Percentiles rank a stretch among this genome's conserved stretches.
Conservation (phyloP, 2,113 vertebrate genomes). For the Triplophysa rosa region DNA sequence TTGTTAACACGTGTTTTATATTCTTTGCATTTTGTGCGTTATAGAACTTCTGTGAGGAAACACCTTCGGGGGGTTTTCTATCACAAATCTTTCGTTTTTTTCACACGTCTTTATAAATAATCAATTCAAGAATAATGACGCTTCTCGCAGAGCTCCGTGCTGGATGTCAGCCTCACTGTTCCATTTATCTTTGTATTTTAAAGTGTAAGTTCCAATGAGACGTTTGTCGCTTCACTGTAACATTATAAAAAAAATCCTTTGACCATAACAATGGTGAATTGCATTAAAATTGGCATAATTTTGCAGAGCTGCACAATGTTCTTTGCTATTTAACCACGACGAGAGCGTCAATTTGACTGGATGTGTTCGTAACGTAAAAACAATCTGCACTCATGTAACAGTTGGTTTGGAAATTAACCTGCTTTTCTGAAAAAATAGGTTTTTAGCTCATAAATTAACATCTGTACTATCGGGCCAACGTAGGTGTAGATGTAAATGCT, state of each 20-base stretch:
- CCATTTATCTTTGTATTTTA: slow-evolving; percentile 18
- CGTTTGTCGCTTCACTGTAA: not conserved
- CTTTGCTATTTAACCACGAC: not conserved
- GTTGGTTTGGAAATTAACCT: slow-evolving; percentile 67
- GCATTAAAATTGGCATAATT: not conserved
- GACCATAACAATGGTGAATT: not conserved
- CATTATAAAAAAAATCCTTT: not conserved
- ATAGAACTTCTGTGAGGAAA: not conserved
- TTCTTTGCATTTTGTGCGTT: not conserved
- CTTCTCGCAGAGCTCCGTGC: not conserved
- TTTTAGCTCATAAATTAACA: no score
- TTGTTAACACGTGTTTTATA: not conserved
- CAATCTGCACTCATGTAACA: slow-evolving; percentile 60
- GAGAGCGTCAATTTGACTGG: slow-evolving; percentile 8
- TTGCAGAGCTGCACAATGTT: slow-evolving; percentile 12
- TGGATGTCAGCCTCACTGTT: not conserved
- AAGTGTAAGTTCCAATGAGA: slow-evolving; percentile 34
- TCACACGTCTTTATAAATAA: slow-evolving; percentile 47
- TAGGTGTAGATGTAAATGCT: no score
- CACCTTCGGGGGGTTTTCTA: not conserved
- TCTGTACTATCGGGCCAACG: no score
- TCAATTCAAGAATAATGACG: slow-evolving; percentile 40
- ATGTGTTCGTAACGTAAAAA: slow-evolving; percentile 64
- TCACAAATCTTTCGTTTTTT: slow-evolving; percentile 6
- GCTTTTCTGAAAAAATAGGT: slow-evolving; percentile 48